Evolutionary conservation across 2,888 invertebrate genomes (phyloP), one percentile per base, ranked within the genome.

Genomic region (Latrodectus elegans): DNA sequence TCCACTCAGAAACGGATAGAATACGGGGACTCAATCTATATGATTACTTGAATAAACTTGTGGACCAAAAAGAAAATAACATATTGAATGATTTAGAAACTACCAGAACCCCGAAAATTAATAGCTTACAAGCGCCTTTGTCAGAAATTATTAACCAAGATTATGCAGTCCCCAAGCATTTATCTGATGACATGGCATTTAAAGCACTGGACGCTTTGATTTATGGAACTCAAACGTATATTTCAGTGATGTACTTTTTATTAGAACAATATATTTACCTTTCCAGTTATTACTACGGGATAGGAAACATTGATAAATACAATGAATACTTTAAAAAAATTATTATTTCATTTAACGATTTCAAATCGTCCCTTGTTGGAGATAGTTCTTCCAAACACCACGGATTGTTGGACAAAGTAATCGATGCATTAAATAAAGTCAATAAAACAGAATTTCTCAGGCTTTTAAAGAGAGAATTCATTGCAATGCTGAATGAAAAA

Each of bases 191-290:
- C 15, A 49, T 38, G 12, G 70, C 70, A 38, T 70, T 70, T 11
- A 38, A 17, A 49, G 70, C 70, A 49, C 4, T 49, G 6, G 14
- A 70, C 26, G 26, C 49, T 4, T 15, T 70, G 15, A 10, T 49
- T 70, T 38, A 26, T 15, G 70, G 70, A 38, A 26, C 70, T 11
- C 14, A 49, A 12, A 70, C 49, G 15, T 70, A 70, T 49, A 26
- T 70, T 38, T 70, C 38, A 14, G 38, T 70, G 9, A 70, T 70
- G 70, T 70, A 38, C 38, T 70, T 70, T 14, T 70, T 70, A 38
- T 49, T 70, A 9, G 26, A 70, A 38, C 22, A 49, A 9, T 38
- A 70, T 70, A n/a, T 12, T 49, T 15, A 22, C 26, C 38, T 70
- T 3, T 17, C 70, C 26, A 26, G 26, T 38, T 15, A 49, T 0